Percentiles rank a stretch among this genome's conserved stretches.
Conservation (phyloP, 1,140 invertebrate genomes). For the Trichonephila inaurata region DNA sequence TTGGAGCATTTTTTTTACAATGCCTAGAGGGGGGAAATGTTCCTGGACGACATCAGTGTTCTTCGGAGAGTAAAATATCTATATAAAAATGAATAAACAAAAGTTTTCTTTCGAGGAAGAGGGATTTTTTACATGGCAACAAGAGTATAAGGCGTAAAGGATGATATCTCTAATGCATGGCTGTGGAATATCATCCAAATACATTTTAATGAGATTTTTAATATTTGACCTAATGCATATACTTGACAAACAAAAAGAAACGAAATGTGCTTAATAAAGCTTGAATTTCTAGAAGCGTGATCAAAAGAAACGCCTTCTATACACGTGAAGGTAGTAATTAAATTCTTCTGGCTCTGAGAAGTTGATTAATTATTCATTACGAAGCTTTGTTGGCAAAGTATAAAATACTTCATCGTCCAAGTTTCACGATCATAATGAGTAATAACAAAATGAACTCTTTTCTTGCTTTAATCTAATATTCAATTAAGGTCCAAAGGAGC, state of each 20-base stretch:
- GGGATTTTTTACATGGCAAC: neutral
- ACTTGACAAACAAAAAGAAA: constrained; percentile 49
- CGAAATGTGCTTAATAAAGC: constrained; percentile 56
- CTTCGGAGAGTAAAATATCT: neutral
- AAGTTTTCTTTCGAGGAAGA: neutral
- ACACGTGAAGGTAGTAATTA: constrained; percentile 64
- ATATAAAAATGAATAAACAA: neutral
- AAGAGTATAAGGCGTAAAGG: neutral
- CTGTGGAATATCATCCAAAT: constrained; percentile 4
- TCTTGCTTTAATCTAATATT: constrained; percentile 68
- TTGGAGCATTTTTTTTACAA: no score
- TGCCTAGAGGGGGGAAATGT: neutral
- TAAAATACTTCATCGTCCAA: constrained; percentile 60
- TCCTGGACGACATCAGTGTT: neutral
- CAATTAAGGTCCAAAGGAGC: neutral
- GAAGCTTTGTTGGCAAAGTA: constrained; percentile 62
- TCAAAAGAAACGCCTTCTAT: constrained; percentile 51
- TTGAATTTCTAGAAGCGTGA: neutral
- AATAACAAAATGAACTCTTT: constrained; percentile 71
- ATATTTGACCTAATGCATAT: constrained; percentile 29
- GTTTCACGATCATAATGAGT: constrained; percentile 60
- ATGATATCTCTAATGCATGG: neutral
- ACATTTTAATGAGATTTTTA: constrained; percentile 68
- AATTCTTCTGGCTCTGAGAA: constrained; percentile 53
- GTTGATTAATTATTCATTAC: constrained; percentile 72